These are phyloP conservation scores for Amblyornis subalaris DNA, from an alignment of 2,113 vertebrate genomes.

Conservation along the genomic window DNA sequence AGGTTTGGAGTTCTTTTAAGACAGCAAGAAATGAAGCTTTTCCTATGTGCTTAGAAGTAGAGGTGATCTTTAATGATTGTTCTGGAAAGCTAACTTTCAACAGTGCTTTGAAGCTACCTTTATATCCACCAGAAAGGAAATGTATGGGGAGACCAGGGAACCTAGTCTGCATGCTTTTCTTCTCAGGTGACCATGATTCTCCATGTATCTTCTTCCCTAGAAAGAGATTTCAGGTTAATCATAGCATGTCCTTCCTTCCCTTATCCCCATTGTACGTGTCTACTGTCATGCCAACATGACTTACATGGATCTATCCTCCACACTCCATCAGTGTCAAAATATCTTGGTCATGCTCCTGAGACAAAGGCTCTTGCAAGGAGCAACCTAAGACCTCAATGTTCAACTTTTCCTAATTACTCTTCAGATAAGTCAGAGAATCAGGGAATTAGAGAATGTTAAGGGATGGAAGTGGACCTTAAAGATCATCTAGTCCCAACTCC, in stretches of 20 bases:
- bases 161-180: neutral
- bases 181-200: neutral
- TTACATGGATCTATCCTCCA: neutral
- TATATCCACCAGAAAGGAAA: neutral
- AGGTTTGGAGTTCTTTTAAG: neutral
- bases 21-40: neutral
- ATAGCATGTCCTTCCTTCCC: neutral
- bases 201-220: neutral
- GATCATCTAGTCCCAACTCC: too few species aligned
- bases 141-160: neutral
- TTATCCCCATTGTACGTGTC: accelerated
- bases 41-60: neutral
- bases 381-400: neutral
- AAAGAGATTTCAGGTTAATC: neutral
- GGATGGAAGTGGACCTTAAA: neutral
- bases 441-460: neutral
- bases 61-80: neutral
- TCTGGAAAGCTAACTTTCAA: neutral
- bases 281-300: neutral
- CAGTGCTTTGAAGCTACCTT: neutral
- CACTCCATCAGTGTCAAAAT: neutral
- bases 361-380: neutral
- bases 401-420: neutral
- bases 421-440: neutral
- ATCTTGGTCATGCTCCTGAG: neutral